Evolutionary conservation across 2,113 vertebrate genomes (phyloP).

Genomic region (rat (Rattus norvegicus)): DNA sequence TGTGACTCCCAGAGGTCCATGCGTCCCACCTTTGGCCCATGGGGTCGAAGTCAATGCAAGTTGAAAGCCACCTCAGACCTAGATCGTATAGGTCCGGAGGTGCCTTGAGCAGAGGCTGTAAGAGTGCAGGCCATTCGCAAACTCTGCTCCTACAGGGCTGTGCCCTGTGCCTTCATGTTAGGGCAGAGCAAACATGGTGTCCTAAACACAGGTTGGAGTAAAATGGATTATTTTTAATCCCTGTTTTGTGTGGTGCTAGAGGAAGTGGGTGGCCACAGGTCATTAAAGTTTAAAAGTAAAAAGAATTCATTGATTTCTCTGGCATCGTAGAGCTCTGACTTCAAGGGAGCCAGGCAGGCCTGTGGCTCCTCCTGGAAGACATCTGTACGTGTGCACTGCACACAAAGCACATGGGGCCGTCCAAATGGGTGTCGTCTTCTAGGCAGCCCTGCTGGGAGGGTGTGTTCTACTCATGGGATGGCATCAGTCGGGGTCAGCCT

Average conservation of each 20-base stretch:
- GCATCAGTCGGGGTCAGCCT: background rate
- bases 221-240: background rate
- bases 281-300: background rate
- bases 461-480: background rate
- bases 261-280: background rate
- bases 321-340: background rate
- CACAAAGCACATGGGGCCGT: background rate
- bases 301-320: background rate
- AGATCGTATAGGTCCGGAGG: no score
- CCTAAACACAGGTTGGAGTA: background rate
- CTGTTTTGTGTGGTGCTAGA: background rate
- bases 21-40: background rate
- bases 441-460: background rate
- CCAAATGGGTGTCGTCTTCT: background rate
- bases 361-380: accelerated
- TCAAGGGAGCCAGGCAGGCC: background rate
- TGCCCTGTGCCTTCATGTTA: background rate
- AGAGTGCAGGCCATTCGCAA: background rate
- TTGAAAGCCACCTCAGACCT: background rate
- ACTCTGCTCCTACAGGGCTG: background rate
- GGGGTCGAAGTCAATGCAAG: background rate
- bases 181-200: accelerated
- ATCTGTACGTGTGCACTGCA: background rate
- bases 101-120: background rate
- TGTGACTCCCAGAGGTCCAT: background rate